Base-by-base conservation (phyloP, 2,113 vertebrate species). In the Pongo abelii region DNA sequence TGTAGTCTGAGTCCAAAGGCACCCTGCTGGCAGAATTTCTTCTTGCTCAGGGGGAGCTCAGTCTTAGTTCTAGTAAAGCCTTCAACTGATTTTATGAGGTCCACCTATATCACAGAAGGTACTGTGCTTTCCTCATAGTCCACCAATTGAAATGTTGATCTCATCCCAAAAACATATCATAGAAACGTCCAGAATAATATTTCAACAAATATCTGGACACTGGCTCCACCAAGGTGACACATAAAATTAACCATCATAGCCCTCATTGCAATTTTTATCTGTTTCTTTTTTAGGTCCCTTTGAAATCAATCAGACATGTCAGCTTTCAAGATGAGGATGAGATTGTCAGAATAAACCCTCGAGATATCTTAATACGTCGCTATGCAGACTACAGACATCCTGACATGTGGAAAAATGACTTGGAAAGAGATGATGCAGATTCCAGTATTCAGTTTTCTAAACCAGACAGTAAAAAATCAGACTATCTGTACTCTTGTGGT, bases 361-460 rank as follows among this genome's bases (percentile, higher is more conserved):
- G 99, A 93, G 99, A 99, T 93, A 99, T 99, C 96, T 99, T 99
- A 97, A 99, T 99, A 98, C 99, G 99, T 20, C 99, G 99, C 98
- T 99, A 99, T 93, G 99, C 99, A 98, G 99, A 99, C 99, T 99
- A 99, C 98, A 99, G 99, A 96, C 99, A 99, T 98, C 99, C 99
- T 22, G 99, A 99, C 98, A 99, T 99, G 99, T 99, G 99, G 99
- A 99, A 99, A 98, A 99, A 98, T 90, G 99, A 99, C 95, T 92
- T 99, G 9, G 99, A 99, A 96, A 99, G 99, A 72, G 99, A 99
- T 84, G 99, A 99, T 20, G 70, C 98, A 79, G 99, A 99, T 98
- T 99, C 99, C 97, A 99, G 98, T 95, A 95, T 98, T 97, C 97
- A 99, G 46, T 99, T 99, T 98, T 99, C 99, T 98, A 99, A 99